These are phyloP conservation scores for Drosophila pruinosa DNA, from an alignment of 1,140 invertebrate genomes.

Conservation along the genomic window DNA sequence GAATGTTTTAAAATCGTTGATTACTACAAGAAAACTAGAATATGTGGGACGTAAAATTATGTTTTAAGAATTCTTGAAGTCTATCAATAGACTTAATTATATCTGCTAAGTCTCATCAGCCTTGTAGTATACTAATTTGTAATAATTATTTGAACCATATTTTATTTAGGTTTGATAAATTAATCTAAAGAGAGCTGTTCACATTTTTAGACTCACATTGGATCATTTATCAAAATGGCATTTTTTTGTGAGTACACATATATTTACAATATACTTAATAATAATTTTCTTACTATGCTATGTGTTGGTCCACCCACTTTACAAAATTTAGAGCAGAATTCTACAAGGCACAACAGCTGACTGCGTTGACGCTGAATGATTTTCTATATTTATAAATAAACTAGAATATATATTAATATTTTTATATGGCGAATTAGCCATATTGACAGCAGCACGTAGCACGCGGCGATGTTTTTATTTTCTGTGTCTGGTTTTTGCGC, in stretches of 20 bases:
- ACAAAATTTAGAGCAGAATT: conserved; percentile 11
- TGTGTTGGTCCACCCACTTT: conserved; percentile 38
- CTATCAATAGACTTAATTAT: not conserved
- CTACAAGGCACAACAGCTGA: conserved; percentile 68
- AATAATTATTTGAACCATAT: not conserved
- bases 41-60: not conserved
- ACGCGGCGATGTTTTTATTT: conserved; percentile 12
- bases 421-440: conserved; percentile 54
- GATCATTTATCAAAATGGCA: conserved; percentile 6
- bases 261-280: conserved; percentile 35
- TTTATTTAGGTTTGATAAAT: not conserved
- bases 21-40: not conserved
- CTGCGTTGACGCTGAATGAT: conserved; percentile 43
- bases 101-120: not conserved
- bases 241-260: not conserved
- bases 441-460: conserved; percentile 34
- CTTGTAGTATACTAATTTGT: not conserved
- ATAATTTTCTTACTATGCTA: conserved; percentile 25
- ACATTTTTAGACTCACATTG: not conserved
- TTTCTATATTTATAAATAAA: conserved; percentile 65
- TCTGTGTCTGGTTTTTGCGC: conserved; percentile 17
- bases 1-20: no score
- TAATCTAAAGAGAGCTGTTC: not conserved
- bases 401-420: conserved; percentile 44
- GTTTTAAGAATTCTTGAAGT: not conserved